Base-by-base conservation (phyloP, 2,888 invertebrate species). In the Anaspis maculata region DNA sequence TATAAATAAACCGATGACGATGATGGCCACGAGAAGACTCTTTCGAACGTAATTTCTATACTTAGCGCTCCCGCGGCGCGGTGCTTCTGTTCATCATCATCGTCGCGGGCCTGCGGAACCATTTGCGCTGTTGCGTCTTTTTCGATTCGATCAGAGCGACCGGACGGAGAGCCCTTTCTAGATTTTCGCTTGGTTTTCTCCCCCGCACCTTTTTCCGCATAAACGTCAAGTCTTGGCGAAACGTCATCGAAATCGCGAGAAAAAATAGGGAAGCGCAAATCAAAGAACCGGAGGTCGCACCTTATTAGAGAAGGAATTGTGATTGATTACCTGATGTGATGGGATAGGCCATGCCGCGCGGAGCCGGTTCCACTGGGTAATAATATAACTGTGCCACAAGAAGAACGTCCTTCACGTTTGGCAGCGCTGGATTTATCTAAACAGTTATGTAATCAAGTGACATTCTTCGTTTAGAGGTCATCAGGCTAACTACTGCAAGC, bases 401-500 rank as follows among this genome's bases (percentile, higher is more conserved):
- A 55, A 52, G 55, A 52, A 46, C 48, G 54, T 45, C 57, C 57
- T 57, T 57, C 55, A 46, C 52, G 51, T 46, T 52, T 51, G 53
- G 51, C 51, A 52, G 40, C 39, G 51, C 51, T 49, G 40, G 39
- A 5, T 37, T 37, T 42, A 37, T 34, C 45, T 47, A 44, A 49
- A 43, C 39, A 39, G 42, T 56, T 56, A 52, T 47, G 49, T 46
- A 56, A 56, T 49, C 48, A 45, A 51, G 44, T 55, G 55, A 56
- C 56, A 57, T 56, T 56, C 55, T 52, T 51, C 45, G 37, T 40
- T 52, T 51, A 45, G 53, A 57, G 58, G 58, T 54, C 57, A 49
- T 39, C 49, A 34, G 44, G 39, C 39, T 37, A 44, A 46, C 29
- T 24, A 41, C 36, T 34, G 46, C 41, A 40, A 46, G 44, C 41